Evolutionary conservation across 2,888 invertebrate genomes (phyloP).

Genomic region (Gnatocerus cornutus): DNA sequence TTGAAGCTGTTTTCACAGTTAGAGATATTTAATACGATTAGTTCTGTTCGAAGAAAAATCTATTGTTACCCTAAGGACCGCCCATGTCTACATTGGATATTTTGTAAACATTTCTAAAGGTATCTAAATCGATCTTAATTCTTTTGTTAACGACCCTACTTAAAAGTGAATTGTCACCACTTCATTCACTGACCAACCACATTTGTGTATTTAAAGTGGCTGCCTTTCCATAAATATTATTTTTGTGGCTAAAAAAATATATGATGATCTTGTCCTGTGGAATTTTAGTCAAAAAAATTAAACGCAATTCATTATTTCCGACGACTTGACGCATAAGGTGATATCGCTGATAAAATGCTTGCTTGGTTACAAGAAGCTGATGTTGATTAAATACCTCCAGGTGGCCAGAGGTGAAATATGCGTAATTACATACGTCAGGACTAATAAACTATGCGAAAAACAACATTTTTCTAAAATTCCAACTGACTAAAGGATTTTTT

Average conservation of each 20-base stretch:
- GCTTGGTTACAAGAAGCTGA: not conserved
- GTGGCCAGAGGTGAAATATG: too few relatives aligned
- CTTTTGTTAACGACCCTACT: constrained; percentile 44
- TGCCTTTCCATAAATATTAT: constrained; percentile 14
- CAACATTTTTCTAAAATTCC: too few relatives aligned
- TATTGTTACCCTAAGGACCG: constrained; percentile 20
- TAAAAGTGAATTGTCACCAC: constrained; percentile 43
- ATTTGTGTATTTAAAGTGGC: constrained; percentile 31
- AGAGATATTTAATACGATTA: constrained; percentile 34
- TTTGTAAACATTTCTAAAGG: constrained; percentile 43
- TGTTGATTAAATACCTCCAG: not conserved
- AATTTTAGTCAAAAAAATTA: not conserved
- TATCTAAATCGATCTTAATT: constrained; percentile 43
- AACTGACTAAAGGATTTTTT: too few relatives aligned
- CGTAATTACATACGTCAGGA: too few relatives aligned
- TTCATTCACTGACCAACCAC: constrained; percentile 40
- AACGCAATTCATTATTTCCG: not conserved
- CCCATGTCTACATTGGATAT: constrained; percentile 39
- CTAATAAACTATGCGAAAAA: too few relatives aligned
- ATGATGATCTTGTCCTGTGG: not conserved
- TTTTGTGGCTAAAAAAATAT: constrained; percentile 19
- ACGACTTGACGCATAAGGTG: not conserved
- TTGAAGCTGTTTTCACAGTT: constrained; percentile 6
- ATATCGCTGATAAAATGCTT: not conserved
- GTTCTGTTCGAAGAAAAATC: constrained; percentile 14